Conservation (phyloP, 2,888 invertebrate genomes). For the Drosophila meridiana region DNA sequence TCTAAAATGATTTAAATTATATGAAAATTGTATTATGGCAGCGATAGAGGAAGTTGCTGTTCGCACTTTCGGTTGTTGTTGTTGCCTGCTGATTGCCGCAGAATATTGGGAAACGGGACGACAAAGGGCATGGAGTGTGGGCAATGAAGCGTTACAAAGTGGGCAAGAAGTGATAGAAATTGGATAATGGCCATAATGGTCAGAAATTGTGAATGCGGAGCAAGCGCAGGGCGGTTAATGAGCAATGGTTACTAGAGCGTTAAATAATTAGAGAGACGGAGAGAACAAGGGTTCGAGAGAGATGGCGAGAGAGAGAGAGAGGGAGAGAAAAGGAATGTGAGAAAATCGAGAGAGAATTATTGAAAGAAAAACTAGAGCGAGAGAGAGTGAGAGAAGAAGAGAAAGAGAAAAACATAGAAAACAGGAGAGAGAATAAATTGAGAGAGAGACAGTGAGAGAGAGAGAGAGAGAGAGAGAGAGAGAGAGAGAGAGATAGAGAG, state of each 20-base stretch:
- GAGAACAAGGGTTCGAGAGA: background rate
- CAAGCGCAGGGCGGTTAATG: conserved; percentile 20
- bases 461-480: background rate
- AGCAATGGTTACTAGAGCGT: conserved; percentile 18
- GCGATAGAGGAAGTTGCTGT: conserved; percentile 26
- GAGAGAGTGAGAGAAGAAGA: background rate
- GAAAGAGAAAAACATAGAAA: background rate
- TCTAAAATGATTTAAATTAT: conserved; percentile 75
- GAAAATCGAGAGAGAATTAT: background rate
- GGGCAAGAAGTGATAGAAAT: conserved; percentile 69
- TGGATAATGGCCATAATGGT: conserved; percentile 65
- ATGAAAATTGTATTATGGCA: conserved; percentile 70
- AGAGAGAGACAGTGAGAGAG: background rate
- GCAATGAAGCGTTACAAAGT: conserved; percentile 68
- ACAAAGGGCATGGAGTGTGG: conserved; percentile 42
- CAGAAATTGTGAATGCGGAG: conserved; percentile 31
- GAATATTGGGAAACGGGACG: background rate
- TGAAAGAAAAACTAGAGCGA: background rate
- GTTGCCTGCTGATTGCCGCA: conserved; percentile 2
- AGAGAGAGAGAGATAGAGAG: background rate
- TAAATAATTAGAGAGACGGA: conserved; percentile 3
- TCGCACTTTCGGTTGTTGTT: conserved; percentile 7
- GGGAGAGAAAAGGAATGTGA: no score
- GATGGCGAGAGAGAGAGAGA: background rate
- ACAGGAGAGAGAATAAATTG: background rate